Percentiles rank a stretch among this genome's conserved stretches.
Evolutionary conservation across 2,888 invertebrate species (phyloP).

Genomic region (Cephus sareptanus): DNA sequence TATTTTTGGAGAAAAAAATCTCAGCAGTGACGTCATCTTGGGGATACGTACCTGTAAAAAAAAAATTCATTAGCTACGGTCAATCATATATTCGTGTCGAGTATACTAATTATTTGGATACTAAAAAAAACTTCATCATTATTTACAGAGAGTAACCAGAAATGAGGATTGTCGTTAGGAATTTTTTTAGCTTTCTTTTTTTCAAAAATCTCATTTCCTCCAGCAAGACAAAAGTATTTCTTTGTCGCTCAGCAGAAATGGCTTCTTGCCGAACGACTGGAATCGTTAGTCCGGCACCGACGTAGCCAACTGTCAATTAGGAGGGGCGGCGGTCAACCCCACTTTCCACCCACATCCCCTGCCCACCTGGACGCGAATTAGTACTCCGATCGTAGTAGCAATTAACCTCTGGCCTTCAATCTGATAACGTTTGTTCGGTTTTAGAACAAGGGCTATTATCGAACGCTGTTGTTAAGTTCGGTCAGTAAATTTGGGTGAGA

Average conservation of each 20-base stretch:
- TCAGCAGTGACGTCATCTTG: too few species aligned
- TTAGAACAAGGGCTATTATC: neutral
- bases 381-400: neutral
- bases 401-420: neutral
- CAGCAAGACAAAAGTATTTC: neutral
- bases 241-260: neutral
- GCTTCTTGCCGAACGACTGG: neutral
- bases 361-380: neutral
- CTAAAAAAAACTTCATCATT: too few species aligned
- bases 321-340: neutral
- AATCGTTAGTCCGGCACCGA: neutral
- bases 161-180: neutral
- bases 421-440: neutral
- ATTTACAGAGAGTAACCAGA: neutral
- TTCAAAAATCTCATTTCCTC: neutral
- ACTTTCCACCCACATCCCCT: neutral
- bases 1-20: too few species aligned
- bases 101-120: too few species aligned
- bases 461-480: neutral
- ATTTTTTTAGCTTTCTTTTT: neutral
- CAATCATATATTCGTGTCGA: too few species aligned
- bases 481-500: neutral
- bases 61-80: too few species aligned
- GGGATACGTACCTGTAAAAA: too few species aligned
- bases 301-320: neutral